Percentiles rank a stretch among this genome's conserved stretches.
phyloP scores from a whole-genome alignment of 2,888 invertebrate species.

The Heliconius ethilla region DNA sequence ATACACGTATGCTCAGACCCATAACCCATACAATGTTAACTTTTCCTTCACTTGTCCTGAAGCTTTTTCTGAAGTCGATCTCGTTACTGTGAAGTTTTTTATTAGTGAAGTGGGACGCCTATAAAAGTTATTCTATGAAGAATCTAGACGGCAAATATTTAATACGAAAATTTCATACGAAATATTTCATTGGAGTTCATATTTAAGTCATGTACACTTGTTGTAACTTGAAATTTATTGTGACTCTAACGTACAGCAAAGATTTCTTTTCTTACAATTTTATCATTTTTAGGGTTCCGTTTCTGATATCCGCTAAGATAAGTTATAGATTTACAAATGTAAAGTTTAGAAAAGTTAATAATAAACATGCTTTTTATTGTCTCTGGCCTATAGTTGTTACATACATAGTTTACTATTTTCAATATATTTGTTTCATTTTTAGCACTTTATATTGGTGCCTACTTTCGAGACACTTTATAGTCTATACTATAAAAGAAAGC shows the following conservation, averaged over 20 bases:
- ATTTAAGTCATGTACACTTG: constrained; percentile 9
- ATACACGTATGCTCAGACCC: too few relatives aligned
- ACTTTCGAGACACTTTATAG: too few relatives aligned
- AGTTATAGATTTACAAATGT: too few relatives aligned
- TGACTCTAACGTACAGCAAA: neutral
- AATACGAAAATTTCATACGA: neutral
- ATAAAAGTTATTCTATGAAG: constrained; percentile 26
- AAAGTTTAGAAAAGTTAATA: too few relatives aligned
- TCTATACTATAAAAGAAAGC: neutral
- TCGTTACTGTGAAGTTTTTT: constrained; percentile 27
- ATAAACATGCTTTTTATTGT: too few relatives aligned
- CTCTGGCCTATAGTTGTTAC: too few relatives aligned
- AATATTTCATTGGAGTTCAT: neutral
- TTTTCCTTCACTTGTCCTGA: neutral
- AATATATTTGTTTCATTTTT: too few relatives aligned
- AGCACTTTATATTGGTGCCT: too few relatives aligned
- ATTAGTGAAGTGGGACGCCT: constrained; percentile 21
- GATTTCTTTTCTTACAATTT: neutral
- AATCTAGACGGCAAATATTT: constrained; percentile 19
- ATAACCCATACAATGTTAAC: neutral
- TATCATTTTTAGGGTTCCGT: too few relatives aligned
- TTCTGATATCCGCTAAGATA: too few relatives aligned
- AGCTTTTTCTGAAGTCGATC: constrained; percentile 19
- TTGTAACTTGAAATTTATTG: constrained; percentile 2
- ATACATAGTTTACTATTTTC: too few relatives aligned